Conservation (phyloP, 2,888 invertebrate genomes). For the Deladenus siricidicola region DNA sequence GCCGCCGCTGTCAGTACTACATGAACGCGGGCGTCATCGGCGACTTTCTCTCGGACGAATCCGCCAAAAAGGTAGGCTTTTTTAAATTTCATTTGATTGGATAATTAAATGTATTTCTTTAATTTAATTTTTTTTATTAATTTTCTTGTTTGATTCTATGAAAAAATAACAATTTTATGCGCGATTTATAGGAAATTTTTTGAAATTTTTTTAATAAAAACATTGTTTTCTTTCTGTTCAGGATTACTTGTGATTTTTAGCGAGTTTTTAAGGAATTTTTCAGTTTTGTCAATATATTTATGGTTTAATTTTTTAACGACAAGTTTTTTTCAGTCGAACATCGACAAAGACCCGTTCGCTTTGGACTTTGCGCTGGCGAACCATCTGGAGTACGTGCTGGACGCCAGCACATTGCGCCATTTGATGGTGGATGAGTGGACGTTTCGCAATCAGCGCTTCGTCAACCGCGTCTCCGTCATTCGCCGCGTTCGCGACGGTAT, state of each 20-base stretch:
- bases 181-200: no score
- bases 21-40: not conserved
- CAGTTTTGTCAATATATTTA: no score
- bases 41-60: not conserved
- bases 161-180: no score
- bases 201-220: no score
- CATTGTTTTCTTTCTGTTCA: no score
- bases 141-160: no score
- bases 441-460: conserved; percentile 11
- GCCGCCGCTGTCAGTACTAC: conserved; percentile 13
- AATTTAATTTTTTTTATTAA: no score
- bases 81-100: no score
- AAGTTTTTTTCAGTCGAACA: not conserved
- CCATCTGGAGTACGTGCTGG: conserved; percentile 22
- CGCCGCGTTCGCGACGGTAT: conserved; percentile 11
- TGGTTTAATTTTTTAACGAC: no score
- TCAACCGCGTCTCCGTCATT: conserved; percentile 14
- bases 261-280: no score
- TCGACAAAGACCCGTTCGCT: not conserved
- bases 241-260: no score
- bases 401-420: conserved; percentile 26
- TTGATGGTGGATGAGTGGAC: conserved; percentile 18
- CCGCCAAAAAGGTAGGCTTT: not conserved
- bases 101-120: no score
- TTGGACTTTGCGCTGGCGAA: conserved; percentile 18